A percentile compares a stretch with the other conserved stretches of the same genome.
Conservation (phyloP, 1,140 invertebrate genomes). For the Akabosia matsudoensis region DNA sequence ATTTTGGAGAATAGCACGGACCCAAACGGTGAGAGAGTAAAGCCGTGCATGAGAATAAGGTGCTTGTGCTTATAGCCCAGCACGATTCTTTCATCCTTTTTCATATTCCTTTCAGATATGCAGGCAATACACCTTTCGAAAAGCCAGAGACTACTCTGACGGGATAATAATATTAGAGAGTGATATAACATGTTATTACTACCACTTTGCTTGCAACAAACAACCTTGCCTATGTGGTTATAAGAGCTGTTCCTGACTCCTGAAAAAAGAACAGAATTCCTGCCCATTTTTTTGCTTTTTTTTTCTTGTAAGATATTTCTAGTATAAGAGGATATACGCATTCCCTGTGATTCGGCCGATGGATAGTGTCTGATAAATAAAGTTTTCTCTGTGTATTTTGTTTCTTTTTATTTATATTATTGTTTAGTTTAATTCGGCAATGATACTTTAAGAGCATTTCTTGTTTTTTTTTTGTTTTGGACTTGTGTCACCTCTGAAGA, state of each 20-base stretch:
- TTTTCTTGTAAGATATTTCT: too few relatives aligned
- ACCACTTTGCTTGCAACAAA: background rate
- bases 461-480: too few relatives aligned
- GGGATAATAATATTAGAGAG: background rate
- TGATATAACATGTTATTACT: background rate
- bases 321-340: background rate
- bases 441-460: too few relatives aligned
- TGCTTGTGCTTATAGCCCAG: background rate
- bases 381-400: too few relatives aligned
- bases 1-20: too few relatives aligned
- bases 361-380: too few relatives aligned
- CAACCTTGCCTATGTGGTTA: background rate
- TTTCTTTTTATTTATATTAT: too few relatives aligned
- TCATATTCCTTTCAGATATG: too few relatives aligned
- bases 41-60: background rate
- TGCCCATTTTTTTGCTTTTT: slow-evolving; percentile 6
- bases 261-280: background rate
- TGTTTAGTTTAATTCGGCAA: too few relatives aligned
- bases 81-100: background rate
- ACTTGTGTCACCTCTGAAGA: too few relatives aligned
- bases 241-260: slow-evolving; percentile 2
- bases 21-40: too few relatives aligned
- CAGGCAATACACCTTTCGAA: background rate
- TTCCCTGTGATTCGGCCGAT: background rate
- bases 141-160: background rate